Evolutionary conservation across 2,888 invertebrate species (phyloP).

Genomic region (Pogonocherus hispidulus): DNA sequence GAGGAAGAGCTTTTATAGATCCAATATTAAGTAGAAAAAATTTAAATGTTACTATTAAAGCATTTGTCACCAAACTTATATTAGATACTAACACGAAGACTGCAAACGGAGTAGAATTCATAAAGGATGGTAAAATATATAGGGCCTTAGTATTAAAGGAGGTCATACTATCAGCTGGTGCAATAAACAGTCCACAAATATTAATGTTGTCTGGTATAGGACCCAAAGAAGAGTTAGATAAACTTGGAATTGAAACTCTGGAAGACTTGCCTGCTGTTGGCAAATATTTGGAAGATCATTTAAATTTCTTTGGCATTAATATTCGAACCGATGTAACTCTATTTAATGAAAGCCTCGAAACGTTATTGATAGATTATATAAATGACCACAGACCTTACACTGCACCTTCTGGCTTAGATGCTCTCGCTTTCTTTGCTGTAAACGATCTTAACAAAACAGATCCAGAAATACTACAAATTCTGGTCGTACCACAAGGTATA

Average conservation of each 20-base stretch:
- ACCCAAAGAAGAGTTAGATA: constrained; percentile 76
- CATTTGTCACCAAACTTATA: constrained; percentile 79
- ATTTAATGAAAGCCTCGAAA: not conserved
- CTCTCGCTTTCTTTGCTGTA: not conserved
- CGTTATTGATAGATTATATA: not conserved
- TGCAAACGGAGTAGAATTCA: constrained; percentile 82
- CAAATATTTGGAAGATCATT: constrained; percentile 86
- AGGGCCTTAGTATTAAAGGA: too few relatives aligned
- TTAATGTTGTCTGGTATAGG: constrained; percentile 90
- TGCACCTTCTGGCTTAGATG: not conserved
- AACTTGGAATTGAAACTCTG: constrained; percentile 79
- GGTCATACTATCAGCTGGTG: constrained; percentile 88
- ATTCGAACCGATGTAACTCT: not conserved
- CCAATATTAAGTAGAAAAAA: constrained; percentile 74
- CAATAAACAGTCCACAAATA: constrained; percentile 81
- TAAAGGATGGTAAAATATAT: constrained; percentile 77
- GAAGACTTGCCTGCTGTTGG: constrained; percentile 82
- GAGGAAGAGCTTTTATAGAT: not conserved
- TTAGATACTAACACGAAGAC: constrained; percentile 75
- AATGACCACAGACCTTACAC: not conserved
- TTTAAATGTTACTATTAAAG: constrained; percentile 81
- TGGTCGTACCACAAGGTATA: not conserved
- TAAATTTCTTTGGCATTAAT: constrained; percentile 66
- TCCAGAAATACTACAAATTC: not conserved
- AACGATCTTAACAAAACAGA: not conserved